A percentile compares a stretch with the other conserved stretches of the same genome.
Conservation (phyloP, 2,797 vertebrate species). For the Diceros bicornis region DNA sequence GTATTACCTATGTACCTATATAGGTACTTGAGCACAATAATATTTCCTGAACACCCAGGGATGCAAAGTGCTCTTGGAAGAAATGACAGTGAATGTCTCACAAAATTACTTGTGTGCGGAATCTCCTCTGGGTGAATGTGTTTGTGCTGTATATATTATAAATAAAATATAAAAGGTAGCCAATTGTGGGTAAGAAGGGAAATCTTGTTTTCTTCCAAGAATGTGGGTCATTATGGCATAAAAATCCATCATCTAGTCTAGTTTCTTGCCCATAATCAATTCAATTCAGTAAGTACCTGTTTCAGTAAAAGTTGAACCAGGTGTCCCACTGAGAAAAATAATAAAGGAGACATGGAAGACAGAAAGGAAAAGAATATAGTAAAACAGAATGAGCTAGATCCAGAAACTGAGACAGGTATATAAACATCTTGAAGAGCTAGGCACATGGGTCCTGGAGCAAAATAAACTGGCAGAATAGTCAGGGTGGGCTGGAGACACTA, state of each 20-base stretch:
- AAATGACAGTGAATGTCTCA: neutral
- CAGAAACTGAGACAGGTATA: neutral
- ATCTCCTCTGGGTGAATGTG: neutral
- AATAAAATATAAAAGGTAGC: neutral
- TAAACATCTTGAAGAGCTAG: neutral
- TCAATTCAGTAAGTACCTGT: neutral
- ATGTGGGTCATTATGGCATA: neutral
- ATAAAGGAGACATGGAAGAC: neutral
- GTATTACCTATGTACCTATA: neutral
- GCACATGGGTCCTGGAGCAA: neutral
- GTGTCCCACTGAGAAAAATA: conserved; percentile 20
- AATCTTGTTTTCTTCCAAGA: neutral
- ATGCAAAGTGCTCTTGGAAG: neutral
- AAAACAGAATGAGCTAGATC: conserved; percentile 40
- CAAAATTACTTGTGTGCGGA: neutral
- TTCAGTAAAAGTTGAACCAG: conserved; percentile 6
- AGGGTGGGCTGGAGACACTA: neutral
- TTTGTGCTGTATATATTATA: neutral
- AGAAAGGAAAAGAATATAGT: neutral
- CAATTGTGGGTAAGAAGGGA: neutral
- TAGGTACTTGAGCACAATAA: neutral
- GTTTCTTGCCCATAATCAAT: neutral
- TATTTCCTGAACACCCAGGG: conserved; percentile 6
- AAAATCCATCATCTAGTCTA: neutral
- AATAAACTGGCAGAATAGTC: conserved; percentile 3